A percentile compares a stretch with the other conserved stretches of the same genome.
phyloP scores from a whole-genome alignment of 2,888 invertebrate species.

The Rapana venosa region DNA sequence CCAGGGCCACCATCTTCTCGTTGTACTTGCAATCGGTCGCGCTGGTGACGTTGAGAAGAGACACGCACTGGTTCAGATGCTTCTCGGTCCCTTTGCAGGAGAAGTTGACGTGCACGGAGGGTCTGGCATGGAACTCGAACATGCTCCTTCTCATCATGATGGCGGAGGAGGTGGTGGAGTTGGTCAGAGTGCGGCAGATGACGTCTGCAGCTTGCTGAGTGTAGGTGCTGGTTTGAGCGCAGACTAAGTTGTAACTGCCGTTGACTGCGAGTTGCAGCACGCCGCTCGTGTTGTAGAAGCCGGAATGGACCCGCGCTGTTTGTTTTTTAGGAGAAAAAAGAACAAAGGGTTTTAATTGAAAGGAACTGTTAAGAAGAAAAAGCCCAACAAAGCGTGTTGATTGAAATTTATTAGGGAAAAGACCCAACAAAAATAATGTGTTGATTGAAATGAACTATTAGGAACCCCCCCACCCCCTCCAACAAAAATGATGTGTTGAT shows the following conservation, averaged over 20 bases:
- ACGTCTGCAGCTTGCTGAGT: constrained; percentile 22
- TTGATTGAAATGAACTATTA: too few species aligned
- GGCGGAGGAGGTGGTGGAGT: background rate
- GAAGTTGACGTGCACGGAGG: background rate
- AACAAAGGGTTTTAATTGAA: background rate
- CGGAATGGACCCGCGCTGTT: constrained; percentile 8
- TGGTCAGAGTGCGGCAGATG: constrained; percentile 9
- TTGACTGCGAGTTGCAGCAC: background rate
- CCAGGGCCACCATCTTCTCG: constrained; percentile 1
- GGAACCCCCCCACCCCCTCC: too few species aligned
- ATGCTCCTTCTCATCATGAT: background rate
- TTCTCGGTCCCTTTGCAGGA: constrained; percentile 18
- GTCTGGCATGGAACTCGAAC: background rate
- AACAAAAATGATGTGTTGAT: too few species aligned
- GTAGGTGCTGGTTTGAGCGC: background rate
- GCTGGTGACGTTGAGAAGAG: background rate
- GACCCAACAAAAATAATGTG: too few species aligned
- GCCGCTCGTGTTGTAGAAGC: constrained; percentile 25
- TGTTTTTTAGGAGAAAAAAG: background rate
- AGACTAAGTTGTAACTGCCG: background rate
- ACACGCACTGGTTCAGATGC: background rate
- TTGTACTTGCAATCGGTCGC: background rate
- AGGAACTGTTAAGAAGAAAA: too few species aligned
- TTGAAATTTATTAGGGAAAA: too few species aligned
- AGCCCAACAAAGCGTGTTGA: too few species aligned